Conservation (phyloP, 2,888 invertebrate species). For the Campoplex capitator region DNA sequence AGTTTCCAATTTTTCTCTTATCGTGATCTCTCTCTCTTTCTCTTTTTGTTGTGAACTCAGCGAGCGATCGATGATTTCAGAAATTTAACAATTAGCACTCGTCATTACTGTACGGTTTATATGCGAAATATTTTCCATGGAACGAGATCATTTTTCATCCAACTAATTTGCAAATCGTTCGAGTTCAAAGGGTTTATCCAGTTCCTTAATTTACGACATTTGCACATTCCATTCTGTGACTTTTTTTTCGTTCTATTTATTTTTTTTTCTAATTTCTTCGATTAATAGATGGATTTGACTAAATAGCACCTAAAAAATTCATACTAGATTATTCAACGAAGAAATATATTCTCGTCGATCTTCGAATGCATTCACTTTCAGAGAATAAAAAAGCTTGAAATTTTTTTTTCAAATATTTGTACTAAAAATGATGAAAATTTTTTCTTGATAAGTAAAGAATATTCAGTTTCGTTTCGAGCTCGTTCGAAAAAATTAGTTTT, state of each 20-base stretch:
- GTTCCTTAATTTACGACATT: not conserved
- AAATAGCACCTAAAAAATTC: not conserved
- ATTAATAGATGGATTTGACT: not conserved
- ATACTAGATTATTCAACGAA: not conserved
- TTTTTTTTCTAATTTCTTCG: not conserved
- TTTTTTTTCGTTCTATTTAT: not conserved
- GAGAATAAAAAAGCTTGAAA: too few species aligned
- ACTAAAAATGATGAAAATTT: too few species aligned
- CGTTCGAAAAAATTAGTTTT: not conserved
- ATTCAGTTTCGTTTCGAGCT: too few species aligned
- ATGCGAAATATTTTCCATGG: not conserved
- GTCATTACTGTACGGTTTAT: not conserved
- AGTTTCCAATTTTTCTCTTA: not conserved
- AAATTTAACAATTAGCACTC: slow-evolving; percentile 1
- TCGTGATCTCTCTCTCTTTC: not conserved
- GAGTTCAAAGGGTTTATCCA: not conserved
- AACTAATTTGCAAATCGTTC: not conserved
- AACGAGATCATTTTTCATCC: slow-evolving; percentile 6
- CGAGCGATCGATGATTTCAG: not conserved
- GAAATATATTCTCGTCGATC: not conserved
- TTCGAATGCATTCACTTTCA: not conserved
- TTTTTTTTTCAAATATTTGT: too few species aligned
- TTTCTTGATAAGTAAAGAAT: too few species aligned
- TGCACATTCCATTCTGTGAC: not conserved
- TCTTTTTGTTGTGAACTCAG: not conserved